Evolutionary conservation across 2,888 invertebrate species (phyloP), one percentile per base, ranked within the genome.

Genomic region (Charanyca ferruginea): DNA sequence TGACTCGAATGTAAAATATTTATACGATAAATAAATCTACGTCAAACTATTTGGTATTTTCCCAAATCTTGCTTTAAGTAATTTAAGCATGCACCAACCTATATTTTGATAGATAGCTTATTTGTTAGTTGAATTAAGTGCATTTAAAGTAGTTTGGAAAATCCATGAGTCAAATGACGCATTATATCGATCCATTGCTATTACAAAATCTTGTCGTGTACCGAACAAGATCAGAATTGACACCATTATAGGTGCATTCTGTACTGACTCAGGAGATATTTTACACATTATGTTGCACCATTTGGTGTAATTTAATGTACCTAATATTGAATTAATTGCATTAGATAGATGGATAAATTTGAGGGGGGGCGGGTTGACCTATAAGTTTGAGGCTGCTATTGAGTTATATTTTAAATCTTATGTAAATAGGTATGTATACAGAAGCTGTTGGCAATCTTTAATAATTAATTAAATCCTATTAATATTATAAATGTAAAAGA

Each of bases 1-100:
- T 48, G 68, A 68, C 66, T 67, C 49, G 74, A 64, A 74, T 77
- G 28, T 66, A 5, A 58, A 70, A 70, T 73, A 62, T 45, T 41
- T 53, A 47, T 32, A 47, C 8, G 4, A 45, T 48, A 44, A 53
- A 61, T 23, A 47, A 55, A 61, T 9, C 23, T 38, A 8, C 41
- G 42, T 45, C n/a, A 18, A 54, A 32, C 8, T 11, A 8, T 20
- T 28, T 35, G 69, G 58, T 45, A 67, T 78, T 60, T 23, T 54
- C 69, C 20, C 11, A 58, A 73, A 58, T 16, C 25, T 9, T 42
- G 3, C 25, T 53, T 18, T n/a, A 23, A 32, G 22, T 52, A 38
- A 16, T 53, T 18, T n/a, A 23, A 32, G 22, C 48, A 38, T 13
- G 5, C 16, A 16, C 5, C 16, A 16, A 16, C 38, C 4, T 38